phyloP scores from a whole-genome alignment of 2,113 vertebrate genomes.

The Cebidichthys violaceus region DNA sequence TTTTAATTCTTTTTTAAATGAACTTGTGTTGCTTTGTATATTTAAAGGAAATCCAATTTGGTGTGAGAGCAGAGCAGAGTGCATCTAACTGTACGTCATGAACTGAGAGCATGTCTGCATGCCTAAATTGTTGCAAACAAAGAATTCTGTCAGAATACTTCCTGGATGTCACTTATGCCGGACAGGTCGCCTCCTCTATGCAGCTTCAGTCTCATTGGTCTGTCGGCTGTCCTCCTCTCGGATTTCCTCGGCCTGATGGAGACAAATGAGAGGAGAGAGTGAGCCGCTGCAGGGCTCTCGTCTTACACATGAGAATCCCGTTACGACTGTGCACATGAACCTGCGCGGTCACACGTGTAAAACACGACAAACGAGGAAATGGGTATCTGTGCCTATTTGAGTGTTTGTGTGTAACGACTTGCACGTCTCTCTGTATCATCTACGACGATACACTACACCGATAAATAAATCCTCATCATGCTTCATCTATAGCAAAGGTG shows the following conservation, averaged over 20 bases:
- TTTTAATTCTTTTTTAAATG: not conserved
- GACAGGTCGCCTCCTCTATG: conserved; percentile 20
- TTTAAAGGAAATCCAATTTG: not conserved
- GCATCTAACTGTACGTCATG: not conserved
- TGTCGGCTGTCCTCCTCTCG: conserved; percentile 50
- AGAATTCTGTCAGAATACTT: conserved; percentile 37
- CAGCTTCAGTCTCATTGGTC: not conserved
- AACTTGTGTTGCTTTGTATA: not conserved
- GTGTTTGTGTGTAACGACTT: not conserved
- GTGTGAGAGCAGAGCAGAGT: not conserved
- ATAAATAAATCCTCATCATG: not conserved
- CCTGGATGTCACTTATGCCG: conserved; percentile 22
- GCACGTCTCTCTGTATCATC: not conserved
- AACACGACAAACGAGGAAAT: not conserved
- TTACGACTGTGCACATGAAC: conserved; percentile 1
- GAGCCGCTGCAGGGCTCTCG: conserved; percentile 34
- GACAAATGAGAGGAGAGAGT: conserved; percentile 64
- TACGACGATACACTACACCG: not conserved
- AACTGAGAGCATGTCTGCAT: not conserved
- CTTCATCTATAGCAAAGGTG: not conserved
- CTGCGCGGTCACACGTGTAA: conserved; percentile 13
- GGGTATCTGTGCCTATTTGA: not conserved
- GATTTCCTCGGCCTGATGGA: conserved; percentile 65
- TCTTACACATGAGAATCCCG: conserved; percentile 22
- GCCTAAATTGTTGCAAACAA: not conserved